These are phyloP conservation scores for Cepphus grylle DNA, from an alignment of 2,113 vertebrate genomes.

Conservation along the genomic window DNA sequence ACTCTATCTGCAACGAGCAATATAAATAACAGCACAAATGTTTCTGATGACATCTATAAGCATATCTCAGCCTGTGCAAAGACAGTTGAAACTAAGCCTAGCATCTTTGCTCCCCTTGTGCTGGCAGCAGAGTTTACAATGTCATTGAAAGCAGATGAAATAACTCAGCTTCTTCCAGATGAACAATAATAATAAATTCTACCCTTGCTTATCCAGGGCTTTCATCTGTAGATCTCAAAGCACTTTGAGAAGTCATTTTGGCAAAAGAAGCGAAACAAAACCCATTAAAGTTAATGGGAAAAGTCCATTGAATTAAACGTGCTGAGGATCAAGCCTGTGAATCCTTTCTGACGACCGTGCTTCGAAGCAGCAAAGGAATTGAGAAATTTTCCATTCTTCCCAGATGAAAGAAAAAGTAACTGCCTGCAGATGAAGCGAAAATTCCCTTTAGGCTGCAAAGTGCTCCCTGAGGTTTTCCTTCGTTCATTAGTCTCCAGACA, in stretches of 20 bases:
- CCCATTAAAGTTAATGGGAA: constrained; percentile 54
- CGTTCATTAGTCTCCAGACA: not conserved
- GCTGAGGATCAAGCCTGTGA: constrained; percentile 19
- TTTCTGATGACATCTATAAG: not conserved
- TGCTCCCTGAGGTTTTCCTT: constrained; percentile 18
- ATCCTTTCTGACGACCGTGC: constrained; percentile 23
- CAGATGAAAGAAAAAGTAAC: constrained; percentile 48
- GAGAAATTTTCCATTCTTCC: constrained; percentile 44
- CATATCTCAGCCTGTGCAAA: not conserved
- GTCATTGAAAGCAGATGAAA: constrained; percentile 24
- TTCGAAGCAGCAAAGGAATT: not conserved
- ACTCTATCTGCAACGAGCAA: not conserved
- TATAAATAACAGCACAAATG: not conserved
- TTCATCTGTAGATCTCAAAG: constrained; percentile 52
- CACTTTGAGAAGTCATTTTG: constrained; percentile 18
- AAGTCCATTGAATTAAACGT: constrained; percentile 18
- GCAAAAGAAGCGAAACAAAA: constrained; percentile 32
- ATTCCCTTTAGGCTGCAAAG: constrained; percentile 25
- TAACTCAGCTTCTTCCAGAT: constrained; percentile 24
- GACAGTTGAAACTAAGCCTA: not conserved
- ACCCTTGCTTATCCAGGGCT: constrained; percentile 20
- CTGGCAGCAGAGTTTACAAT: constrained; percentile 3
- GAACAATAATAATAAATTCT: constrained; percentile 58
- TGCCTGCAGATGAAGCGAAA: constrained; percentile 35
- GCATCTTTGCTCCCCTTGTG: not conserved